Evolutionary conservation across 2,113 vertebrate genomes (phyloP).

Genomic region (human): DNA sequence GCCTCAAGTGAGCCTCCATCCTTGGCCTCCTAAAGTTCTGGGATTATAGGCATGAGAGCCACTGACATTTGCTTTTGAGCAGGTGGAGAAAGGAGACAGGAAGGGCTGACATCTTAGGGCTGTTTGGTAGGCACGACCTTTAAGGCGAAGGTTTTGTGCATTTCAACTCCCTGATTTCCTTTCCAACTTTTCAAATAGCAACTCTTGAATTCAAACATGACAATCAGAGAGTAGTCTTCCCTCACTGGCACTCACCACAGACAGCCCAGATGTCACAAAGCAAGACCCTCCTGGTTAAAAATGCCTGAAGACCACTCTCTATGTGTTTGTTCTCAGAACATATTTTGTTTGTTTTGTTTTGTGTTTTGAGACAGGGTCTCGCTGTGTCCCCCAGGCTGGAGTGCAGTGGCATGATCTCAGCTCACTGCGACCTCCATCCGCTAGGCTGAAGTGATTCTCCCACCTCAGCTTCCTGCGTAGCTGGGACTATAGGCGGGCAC

Average conservation of each 20-base stretch:
- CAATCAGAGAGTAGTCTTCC: background rate
- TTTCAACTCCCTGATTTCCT: constrained; percentile 60
- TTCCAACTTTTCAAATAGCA: constrained; percentile 57
- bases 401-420: too few species aligned
- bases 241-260: rapidly evolving
- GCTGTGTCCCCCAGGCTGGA: too few species aligned
- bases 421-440: too few species aligned
- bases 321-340: constrained; percentile 25
- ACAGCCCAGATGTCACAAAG: background rate
- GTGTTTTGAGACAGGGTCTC: too few species aligned
- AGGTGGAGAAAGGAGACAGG: background rate
- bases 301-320: background rate
- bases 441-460: too few species aligned
- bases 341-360: too few species aligned
- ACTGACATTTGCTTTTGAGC: background rate
- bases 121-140: constrained; percentile 49
- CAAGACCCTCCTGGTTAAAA: background rate
- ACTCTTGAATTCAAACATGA: constrained; percentile 21
- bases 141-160: background rate
- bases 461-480: too few species aligned
- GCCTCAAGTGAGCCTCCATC: too few species aligned
- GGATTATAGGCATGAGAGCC: background rate
- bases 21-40: too few species aligned
- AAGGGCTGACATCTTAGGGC: background rate
- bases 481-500: too few species aligned